Conservation (phyloP, 1,140 invertebrate genomes). For the Cydia splendana region DNA sequence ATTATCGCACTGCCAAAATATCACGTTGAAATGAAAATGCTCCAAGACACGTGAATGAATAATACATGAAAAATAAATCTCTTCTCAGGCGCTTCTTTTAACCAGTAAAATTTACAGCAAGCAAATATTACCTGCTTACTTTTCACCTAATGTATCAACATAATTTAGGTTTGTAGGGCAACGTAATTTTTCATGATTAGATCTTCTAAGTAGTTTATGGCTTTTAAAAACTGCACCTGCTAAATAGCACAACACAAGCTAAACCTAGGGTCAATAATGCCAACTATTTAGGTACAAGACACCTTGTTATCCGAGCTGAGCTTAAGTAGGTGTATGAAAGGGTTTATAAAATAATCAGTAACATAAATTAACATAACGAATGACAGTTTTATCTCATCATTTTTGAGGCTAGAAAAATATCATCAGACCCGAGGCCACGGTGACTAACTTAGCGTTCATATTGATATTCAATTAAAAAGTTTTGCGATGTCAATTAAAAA, state of each 20-base stretch:
- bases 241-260: neutral
- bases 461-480: constrained; percentile 36
- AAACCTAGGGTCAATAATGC: neutral
- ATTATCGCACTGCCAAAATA: constrained; percentile 73
- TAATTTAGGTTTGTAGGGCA: neutral
- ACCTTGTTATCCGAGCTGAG: too few relatives aligned
- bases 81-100: constrained; percentile 63
- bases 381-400: neutral
- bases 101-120: constrained; percentile 64
- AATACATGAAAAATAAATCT: constrained; percentile 78
- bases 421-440: neutral
- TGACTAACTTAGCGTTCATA: neutral
- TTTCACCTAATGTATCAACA: neutral
- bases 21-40: constrained; percentile 71
- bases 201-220: neutral
- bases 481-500: constrained; percentile 25
- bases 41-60: constrained; percentile 75
- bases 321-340: too few relatives aligned
- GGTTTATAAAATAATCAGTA: too few relatives aligned
- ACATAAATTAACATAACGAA: neutral
- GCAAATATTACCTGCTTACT: constrained; percentile 55
- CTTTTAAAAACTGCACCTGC: neutral
- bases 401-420: neutral
- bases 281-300: too few relatives aligned
- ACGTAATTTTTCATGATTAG: neutral